Base-by-base conservation (phyloP, 1,140 invertebrate species). In the Camponotus pennsylvanicus region DNA sequence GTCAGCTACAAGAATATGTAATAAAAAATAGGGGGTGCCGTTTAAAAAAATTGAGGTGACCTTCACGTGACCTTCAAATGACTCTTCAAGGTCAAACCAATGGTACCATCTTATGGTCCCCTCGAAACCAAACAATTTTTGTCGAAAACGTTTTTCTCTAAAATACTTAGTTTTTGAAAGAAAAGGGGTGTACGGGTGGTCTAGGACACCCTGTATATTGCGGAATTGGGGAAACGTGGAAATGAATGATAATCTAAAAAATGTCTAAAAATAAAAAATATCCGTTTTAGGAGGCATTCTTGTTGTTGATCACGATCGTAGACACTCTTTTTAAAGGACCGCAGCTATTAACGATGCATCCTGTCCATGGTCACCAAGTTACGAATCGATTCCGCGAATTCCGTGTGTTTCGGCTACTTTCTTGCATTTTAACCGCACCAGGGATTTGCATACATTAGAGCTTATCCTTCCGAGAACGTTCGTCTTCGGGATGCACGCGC, bases 381-480 rank as follows among this genome's bases (percentile, higher is more conserved):
- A 90, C 79, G 86, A 90, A 94, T 92, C 93, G 92, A 94, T 95
- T 95, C 93, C 89, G 88, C 94, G 94, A 94, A 94, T 91, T 88
- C 88, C 88, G 89, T 79, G 89, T 79, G 89, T 92, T 90, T 91
- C 84, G 86, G 82, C 91, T 90, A 91, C 93, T 92, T 92, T 91
- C 91, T 90, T 89, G 92, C 87, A 90, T 93, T 92, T 91, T 87
- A 87, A 85, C 92, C 90, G 89, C 88, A 88, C 75, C 71, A 78
- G 90, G 93, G 94, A 95, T 95, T 95, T 95, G 94, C 95, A 95
- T 95, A 95, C 93, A 95, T 95, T 95, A 95, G 92, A 94, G 94
- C 94, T 95, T 95, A 95, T 95, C 94, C 94, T 95, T 95, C 95
- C 91, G 92, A 93, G 94, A 95, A 95, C 92, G 92, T 94, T 92